Conservation (phyloP, 2,113 vertebrate species). For the Hymenochirus boettgeri region DNA sequence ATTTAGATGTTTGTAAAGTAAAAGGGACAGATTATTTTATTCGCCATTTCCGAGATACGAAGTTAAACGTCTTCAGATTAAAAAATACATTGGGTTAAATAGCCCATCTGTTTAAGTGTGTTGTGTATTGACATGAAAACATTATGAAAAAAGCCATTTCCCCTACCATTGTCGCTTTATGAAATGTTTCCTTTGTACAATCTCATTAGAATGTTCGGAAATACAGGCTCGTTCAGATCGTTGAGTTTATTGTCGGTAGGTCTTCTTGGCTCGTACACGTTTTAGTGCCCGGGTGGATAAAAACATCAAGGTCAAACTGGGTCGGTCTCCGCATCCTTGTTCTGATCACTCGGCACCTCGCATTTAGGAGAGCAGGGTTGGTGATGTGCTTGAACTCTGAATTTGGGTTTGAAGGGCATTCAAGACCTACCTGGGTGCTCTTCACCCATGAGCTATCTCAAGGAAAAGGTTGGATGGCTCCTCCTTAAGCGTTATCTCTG, state of each 20-base stretch:
- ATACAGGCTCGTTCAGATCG: slow-evolving; percentile 69
- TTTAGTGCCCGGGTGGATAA: slow-evolving; percentile 90
- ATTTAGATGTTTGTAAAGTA: too few species aligned
- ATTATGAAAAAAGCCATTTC: neutral
- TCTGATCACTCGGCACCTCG: slow-evolving; percentile 9
- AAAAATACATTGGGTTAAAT: slow-evolving; percentile 13
- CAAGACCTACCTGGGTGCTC: slow-evolving; percentile 79
- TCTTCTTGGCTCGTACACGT: slow-evolving; percentile 83
- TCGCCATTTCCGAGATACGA: neutral
- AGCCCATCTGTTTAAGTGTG: slow-evolving; percentile 6
- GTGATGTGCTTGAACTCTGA: slow-evolving; percentile 47
- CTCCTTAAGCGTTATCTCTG: slow-evolving; percentile 56
- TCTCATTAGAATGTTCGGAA: slow-evolving; percentile 66
- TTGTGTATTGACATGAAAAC: neutral
- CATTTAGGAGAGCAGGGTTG: slow-evolving; percentile 51
- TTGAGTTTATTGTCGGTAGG: slow-evolving; percentile 70
- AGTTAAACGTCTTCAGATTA: neutral
- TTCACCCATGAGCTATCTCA: slow-evolving; percentile 96
- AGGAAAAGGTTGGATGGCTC: slow-evolving; percentile 83
- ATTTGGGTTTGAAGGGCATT: slow-evolving; percentile 65
- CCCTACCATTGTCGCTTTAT: slow-evolving; percentile 75
- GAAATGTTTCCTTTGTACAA: slow-evolving; percentile 70
- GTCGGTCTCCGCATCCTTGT: slow-evolving; percentile 59
- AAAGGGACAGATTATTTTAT: too few species aligned
- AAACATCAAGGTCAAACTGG: slow-evolving; percentile 85